These are phyloP conservation scores for Lordiphosa mommai DNA, from an alignment of 1,140 invertebrate species.

Conservation along the genomic window DNA sequence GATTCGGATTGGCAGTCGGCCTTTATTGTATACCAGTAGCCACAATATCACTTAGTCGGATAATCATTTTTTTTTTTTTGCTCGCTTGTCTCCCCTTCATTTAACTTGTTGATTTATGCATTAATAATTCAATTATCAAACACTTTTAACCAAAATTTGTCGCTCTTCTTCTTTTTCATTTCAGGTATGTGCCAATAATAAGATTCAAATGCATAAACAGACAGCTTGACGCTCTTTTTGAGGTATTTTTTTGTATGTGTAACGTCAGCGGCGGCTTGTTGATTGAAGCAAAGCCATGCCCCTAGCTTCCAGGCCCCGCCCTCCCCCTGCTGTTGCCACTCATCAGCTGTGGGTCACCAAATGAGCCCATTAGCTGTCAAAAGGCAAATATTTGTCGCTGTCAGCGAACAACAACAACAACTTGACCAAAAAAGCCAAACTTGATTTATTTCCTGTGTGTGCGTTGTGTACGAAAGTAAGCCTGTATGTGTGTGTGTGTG, in stretches of 20 bases:
- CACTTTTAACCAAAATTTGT: constrained; percentile 2
- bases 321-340: background rate
- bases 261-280: constrained; percentile 9
- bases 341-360: constrained; percentile 38
- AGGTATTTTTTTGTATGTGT: background rate
- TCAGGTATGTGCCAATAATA: constrained; percentile 44
- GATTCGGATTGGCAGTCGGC: no score
- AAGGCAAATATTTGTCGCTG: constrained; percentile 70
- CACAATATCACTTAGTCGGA: no score
- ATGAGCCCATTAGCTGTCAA: constrained; percentile 74
- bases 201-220: constrained; percentile 35
- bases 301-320: background rate
- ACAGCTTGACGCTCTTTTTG: constrained; percentile 56
- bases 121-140: constrained; percentile 64
- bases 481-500: constrained; percentile 15
- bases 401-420: constrained; percentile 35
- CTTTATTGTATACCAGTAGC: no score
- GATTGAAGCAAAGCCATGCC: constrained; percentile 20
- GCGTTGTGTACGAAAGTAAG: background rate
- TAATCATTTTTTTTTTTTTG: no score
- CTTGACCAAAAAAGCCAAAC: constrained; percentile 59
- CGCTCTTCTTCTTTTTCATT: constrained; percentile 15
- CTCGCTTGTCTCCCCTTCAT: background rate
- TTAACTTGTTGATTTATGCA: constrained; percentile 54
- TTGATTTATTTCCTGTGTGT: constrained; percentile 72